Evolutionary conservation across 2,888 invertebrate genomes (phyloP).

Genomic region (Eupithecia vulgata): DNA sequence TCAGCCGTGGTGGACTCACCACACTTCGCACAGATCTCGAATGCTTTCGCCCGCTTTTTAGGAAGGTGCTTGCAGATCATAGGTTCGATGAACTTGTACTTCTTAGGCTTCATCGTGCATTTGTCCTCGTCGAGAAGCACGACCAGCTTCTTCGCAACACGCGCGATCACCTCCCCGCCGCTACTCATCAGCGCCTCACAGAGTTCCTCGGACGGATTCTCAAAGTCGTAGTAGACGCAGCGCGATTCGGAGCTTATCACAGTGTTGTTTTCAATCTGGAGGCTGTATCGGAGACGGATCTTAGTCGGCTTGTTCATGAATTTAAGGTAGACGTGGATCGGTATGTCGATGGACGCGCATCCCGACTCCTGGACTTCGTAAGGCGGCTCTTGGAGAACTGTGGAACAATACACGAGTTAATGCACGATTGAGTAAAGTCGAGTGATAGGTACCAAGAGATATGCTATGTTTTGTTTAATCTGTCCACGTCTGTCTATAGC

Average conservation of each 20-base stretch:
- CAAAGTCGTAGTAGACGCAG: slow-evolving; percentile 75
- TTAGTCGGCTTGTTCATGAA: slow-evolving; percentile 73
- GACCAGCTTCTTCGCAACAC: slow-evolving; percentile 61
- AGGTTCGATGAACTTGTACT: slow-evolving; percentile 70
- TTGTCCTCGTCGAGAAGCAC: slow-evolving; percentile 62
- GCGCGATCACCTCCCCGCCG: slow-evolving; percentile 72
- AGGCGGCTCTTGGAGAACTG: slow-evolving; percentile 80
- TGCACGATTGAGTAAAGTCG: slow-evolving; percentile 47
- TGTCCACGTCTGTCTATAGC: slow-evolving; percentile 15
- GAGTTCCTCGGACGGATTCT: slow-evolving; percentile 71
- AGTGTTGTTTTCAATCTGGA: slow-evolving; percentile 73
- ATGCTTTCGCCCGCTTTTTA: slow-evolving; percentile 54
- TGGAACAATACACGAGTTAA: slow-evolving; percentile 39
- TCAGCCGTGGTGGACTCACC: slow-evolving; percentile 67
- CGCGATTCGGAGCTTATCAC: slow-evolving; percentile 70
- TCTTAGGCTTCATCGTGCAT: slow-evolving; percentile 54
- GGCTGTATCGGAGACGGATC: slow-evolving; percentile 73
- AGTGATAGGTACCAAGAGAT: slow-evolving; percentile 54
- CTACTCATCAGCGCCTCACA: slow-evolving; percentile 71
- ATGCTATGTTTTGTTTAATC: slow-evolving; percentile 22
- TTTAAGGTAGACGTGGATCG: slow-evolving; percentile 79
- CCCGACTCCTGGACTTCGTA: slow-evolving; percentile 82
- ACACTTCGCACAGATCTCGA: slow-evolving; percentile 69
- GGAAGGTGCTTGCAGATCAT: slow-evolving; percentile 61
- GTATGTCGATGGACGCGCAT: slow-evolving; percentile 76